Evolutionary conservation across 2,888 invertebrate genomes (phyloP), one percentile per base, ranked within the genome.

Genomic region (Notodonta ziczac): DNA sequence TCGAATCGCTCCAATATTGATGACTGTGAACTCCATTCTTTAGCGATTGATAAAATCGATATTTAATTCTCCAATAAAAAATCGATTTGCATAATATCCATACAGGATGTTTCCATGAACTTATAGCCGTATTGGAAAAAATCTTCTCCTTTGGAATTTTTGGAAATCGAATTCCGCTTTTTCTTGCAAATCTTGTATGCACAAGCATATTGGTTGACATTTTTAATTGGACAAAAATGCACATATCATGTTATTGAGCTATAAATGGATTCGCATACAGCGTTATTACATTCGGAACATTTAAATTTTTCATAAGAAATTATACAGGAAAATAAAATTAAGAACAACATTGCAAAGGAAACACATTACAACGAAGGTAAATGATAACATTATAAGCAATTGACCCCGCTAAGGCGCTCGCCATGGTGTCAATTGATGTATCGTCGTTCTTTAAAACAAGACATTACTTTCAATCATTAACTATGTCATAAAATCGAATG

Each of bases 21-120:
- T 80, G 73, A 68, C 70, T 68, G 67, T 69, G 66, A 67, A 64
- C 65, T 69, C 70, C 65, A 74, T 73, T 79, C 73, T 73, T 70
- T 68, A 71, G 67, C 57, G 62, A 72, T 67, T 61, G 73, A 70
- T 71, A 68, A 58, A 58, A 73, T 71, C 66, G 59, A 66, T 63
- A 65, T 69, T 42, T 42, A 65, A 60, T 68, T 59, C 56, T 54
- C 58, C 53, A 14, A 56, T 67, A 70, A 68, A 67, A 70, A 69
- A 66, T 55, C 62, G 60, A 56, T 75, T 76, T 70, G 46, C 46
- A 46, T 46, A 73, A 69, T 68, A 69, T 67, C 60, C 63, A 63
- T 63, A 68, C 61, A 68, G 70, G 66, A 65, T 73, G 73, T 67
- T 64, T 61, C 64, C 59, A 50, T 46, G 46, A 46, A 46, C 12